Base-by-base conservation (phyloP, 2,797 vertebrate genomes). In the Silurus aristotelis region DNA sequence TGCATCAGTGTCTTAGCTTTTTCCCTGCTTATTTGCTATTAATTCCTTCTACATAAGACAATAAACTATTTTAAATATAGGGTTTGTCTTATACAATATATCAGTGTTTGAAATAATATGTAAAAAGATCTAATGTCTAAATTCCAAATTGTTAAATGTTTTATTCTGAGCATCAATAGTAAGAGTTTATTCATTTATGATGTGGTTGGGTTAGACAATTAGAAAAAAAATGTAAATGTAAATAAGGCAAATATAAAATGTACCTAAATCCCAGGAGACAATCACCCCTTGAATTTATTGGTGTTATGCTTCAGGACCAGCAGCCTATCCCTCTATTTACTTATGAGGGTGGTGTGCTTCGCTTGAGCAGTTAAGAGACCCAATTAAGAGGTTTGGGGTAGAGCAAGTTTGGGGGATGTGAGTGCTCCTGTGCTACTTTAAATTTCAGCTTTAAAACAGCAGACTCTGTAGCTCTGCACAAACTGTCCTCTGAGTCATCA, bases 301-400 rank as follows among this genome's bases (percentile, higher is more conserved):
- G 25, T 66, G 64, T 66, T 25, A 66, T 66, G 9, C 10, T 64
- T 20, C 67, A 84, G 88, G 89, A 90, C 90, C 89, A 52, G 66
- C 91, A 93, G 92, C 90, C 27, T 93, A 93, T 38, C 94, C 94
- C 94, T 94, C 93, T 93, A 92, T 94, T 94, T 94, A 91, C 92
- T 94, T 92, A 85, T 89, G 85, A 84, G 86, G 91, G 93, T 92
- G 92, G 89, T 91, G 91, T 86, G 90, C 91, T 93, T 89, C 91
- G 91, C 91, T 93, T 92, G 90, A 92, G 88, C 73, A 90, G 91
- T 92, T 93, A 92, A 93, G 91, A 92, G 88, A 91, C 91, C 93
- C 93, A 95, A 95, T 95, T 95, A 95, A 92, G 63, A 52, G n/a
- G 61, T 20, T 19, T 63, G 22, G 61, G 2, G 8, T 22, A 12